Percentiles rank a stretch among this genome's conserved stretches.
These are phyloP conservation scores for Epizoanthus stellaris DNA, from an alignment of 92 coral and sea anemone genomes.

Conservation along the genomic window DNA sequence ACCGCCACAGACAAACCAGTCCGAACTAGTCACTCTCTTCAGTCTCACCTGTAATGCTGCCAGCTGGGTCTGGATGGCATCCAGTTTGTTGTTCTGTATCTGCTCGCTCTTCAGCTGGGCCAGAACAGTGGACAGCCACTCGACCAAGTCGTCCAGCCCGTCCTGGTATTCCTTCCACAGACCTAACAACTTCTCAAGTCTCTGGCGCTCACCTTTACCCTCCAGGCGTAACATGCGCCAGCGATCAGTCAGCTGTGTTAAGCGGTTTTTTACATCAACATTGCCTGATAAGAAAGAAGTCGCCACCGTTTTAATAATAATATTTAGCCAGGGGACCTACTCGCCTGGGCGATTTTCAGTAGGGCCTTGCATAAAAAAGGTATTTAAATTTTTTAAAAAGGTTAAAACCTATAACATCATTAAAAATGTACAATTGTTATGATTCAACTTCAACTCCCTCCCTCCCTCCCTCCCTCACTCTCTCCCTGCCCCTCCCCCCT, in stretches of 20 bases:
- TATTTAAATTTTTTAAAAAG: no score
- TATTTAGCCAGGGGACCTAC: no score
- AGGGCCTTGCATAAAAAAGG: no score
- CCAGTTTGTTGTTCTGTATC: slow-evolving; percentile 65
- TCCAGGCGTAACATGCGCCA: slow-evolving; percentile 89
- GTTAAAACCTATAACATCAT: no score
- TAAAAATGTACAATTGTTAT: no score
- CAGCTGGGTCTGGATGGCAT: slow-evolving; percentile 82
- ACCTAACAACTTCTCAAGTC: slow-evolving; percentile 76
- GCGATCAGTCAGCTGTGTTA: slow-evolving; percentile 74
- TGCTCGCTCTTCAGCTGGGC: slow-evolving; percentile 69
- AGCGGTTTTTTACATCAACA: slow-evolving; percentile 68
- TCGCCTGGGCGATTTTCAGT: no score
- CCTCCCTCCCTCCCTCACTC: no score
- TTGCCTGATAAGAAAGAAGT: slow-evolving; percentile 54
- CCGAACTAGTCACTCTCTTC: not conserved
- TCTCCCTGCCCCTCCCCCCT: no score
- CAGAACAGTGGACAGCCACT: slow-evolving; percentile 77
- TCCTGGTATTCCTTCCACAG: slow-evolving; percentile 92
- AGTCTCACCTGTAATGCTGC: slow-evolving; percentile 68
- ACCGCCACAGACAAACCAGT: no score
- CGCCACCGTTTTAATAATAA: no score
- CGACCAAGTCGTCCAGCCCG: slow-evolving; percentile 89
- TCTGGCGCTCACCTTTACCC: slow-evolving; percentile 83
- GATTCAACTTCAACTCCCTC: no score